Evolutionary conservation across 1,140 invertebrate species (phyloP).

Genomic region (Hylaeus anthracinus): DNA sequence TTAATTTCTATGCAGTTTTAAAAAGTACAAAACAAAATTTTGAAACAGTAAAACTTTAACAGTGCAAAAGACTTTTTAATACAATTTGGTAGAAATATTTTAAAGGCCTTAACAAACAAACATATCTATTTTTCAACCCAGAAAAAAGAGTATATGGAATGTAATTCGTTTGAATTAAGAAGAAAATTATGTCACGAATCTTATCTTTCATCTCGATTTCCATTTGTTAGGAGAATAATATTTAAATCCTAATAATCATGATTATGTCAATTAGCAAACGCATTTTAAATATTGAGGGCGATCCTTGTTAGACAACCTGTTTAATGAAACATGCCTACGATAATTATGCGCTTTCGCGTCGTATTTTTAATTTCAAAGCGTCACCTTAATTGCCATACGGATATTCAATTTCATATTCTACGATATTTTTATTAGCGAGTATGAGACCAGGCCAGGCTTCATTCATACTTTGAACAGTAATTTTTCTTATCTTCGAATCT

Average conservation of each 20-base stretch:
- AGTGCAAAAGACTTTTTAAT: too few relatives aligned
- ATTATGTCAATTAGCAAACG: background rate
- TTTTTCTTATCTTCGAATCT: background rate
- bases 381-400: background rate
- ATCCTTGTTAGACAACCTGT: background rate
- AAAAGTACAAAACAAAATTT: too few relatives aligned
- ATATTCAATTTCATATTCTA: background rate
- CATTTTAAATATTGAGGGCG: background rate
- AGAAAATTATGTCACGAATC: too few relatives aligned
- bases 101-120: too few relatives aligned
- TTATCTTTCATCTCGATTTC: too few relatives aligned
- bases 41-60: too few relatives aligned
- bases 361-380: background rate
- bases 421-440: background rate
- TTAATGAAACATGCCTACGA: background rate
- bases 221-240: background rate
- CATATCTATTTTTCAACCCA: too few relatives aligned
- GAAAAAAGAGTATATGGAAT: too few relatives aligned
- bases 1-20: too few relatives aligned
- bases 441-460: background rate
- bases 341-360: background rate
- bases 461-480: background rate
- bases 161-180: too few relatives aligned
- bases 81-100: too few relatives aligned
- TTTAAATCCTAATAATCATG: background rate